These are phyloP conservation scores for Chrosomus eos DNA, from an alignment of 2,797 vertebrate species.

Conservation along the genomic window DNA sequence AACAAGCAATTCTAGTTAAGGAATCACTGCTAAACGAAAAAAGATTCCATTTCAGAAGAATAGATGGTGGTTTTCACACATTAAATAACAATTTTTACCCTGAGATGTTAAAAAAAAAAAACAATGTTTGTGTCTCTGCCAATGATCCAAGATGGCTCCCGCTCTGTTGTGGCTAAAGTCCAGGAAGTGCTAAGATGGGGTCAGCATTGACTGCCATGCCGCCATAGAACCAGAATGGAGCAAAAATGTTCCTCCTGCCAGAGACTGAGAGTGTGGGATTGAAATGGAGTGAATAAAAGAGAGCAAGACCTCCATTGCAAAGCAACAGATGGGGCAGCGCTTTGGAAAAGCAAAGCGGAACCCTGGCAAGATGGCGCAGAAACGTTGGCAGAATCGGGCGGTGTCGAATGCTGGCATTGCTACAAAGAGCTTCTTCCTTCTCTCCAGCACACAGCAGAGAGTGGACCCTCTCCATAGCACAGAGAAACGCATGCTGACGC, in stretches of 20 bases:
- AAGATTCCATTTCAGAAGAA: conserved; percentile 19
- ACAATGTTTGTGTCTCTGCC: conserved; percentile 36
- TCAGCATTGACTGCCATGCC: conserved; percentile 42
- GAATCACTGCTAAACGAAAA: background rate
- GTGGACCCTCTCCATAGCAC: conserved; percentile 68
- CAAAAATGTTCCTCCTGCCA: conserved; percentile 41
- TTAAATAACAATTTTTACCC: conserved; percentile 29
- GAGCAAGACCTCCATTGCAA: conserved; percentile 56
- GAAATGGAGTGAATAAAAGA: conserved; percentile 50
- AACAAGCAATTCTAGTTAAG: background rate
- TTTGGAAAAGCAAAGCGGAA: conserved; percentile 50
- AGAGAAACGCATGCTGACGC: conserved; percentile 65
- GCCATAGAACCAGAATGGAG: conserved; percentile 52
- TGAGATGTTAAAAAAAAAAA: conserved; percentile 1
- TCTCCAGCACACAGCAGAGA: conserved; percentile 63
- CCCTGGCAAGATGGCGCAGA: conserved; percentile 64
- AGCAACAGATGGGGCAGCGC: conserved; percentile 58
- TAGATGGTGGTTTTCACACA: conserved; percentile 25
- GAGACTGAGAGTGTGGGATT: conserved; percentile 37
- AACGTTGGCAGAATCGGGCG: conserved; percentile 71
- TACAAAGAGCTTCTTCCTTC: conserved; percentile 72
- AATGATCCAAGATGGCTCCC: conserved; percentile 48
- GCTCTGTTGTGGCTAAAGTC: conserved; percentile 42
- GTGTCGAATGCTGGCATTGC: conserved; percentile 71
- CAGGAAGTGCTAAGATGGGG: conserved; percentile 50